Conservation (phyloP, 2,797 vertebrate genomes). For the Phataginus tricuspis region DNA sequence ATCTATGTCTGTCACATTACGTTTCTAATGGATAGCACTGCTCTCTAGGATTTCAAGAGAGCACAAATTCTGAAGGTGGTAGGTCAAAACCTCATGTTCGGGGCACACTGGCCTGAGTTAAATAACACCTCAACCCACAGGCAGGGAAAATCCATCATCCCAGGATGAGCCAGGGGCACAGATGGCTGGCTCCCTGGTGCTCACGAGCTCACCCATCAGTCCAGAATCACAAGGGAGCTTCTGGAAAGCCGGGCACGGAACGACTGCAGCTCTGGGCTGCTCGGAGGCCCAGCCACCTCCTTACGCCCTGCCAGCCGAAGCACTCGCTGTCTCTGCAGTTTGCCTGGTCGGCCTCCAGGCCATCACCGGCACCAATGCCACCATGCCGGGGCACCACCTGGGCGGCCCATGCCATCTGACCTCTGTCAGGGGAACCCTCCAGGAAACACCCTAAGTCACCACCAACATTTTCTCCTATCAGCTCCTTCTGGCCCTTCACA, state of each 20-base stretch:
- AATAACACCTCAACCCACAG: too few species aligned
- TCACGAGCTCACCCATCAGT: rapidly evolving
- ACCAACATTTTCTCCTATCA: background rate
- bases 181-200: too few species aligned
- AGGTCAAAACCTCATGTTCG: rapidly evolving
- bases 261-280: background rate
- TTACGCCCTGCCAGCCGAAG: rapidly evolving
- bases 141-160: background rate
- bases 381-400: rapidly evolving
- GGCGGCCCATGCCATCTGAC: rapidly evolving
- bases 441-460: background rate
- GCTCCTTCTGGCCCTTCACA: background rate
- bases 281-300: too few species aligned
- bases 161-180: rapidly evolving
- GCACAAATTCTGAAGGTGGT: rapidly evolving
- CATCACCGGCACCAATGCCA: rapidly evolving
- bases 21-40: background rate
- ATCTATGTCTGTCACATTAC: rapidly evolving
- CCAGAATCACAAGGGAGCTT: background rate
- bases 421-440: rapidly evolving
- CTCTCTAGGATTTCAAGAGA: background rate
- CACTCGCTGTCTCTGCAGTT: rapidly evolving
- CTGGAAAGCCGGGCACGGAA: too few species aligned
- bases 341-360: rapidly evolving
- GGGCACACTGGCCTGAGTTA: background rate